These are phyloP conservation scores for Pangasius krempfi DNA, from an alignment of 2,797 vertebrate species.

Conservation along the genomic window DNA sequence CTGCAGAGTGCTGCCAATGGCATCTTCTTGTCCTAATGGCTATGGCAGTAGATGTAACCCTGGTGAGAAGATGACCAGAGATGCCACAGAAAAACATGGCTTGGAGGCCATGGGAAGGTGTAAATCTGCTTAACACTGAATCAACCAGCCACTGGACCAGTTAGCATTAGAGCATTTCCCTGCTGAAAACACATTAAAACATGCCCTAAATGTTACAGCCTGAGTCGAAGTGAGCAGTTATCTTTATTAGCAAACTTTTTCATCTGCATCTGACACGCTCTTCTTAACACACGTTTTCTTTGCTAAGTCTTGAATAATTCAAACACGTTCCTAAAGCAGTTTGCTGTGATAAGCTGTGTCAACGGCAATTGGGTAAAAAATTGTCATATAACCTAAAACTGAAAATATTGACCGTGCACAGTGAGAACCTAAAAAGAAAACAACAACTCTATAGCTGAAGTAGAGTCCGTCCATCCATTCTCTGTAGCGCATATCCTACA, in stretches of 20 bases:
- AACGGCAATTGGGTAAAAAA: not conserved
- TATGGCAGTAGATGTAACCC: constrained; percentile 15
- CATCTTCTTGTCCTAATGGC: constrained; percentile 47
- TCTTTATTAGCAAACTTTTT: not conserved
- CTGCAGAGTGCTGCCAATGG: constrained; percentile 53
- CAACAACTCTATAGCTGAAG: too few species aligned
- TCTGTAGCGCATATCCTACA: too few species aligned
- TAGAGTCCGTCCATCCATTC: too few species aligned
- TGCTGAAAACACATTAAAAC: not conserved
- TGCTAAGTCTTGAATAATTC: not conserved
- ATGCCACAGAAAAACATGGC: not conserved
- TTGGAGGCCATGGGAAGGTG: constrained; percentile 52
- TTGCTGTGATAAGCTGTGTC: not conserved
- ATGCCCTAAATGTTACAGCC: not conserved
- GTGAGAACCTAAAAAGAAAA: not conserved
- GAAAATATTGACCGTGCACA: not conserved
- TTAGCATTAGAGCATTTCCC: not conserved
- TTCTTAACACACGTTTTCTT: not conserved
- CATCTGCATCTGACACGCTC: not conserved
- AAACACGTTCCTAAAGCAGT: not conserved
- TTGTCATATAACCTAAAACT: not conserved
- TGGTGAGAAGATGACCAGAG: constrained; percentile 20
- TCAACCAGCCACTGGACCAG: constrained; percentile 66
- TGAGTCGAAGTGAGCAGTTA: not conserved
- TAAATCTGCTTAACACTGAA: constrained; percentile 62